Conservation (phyloP, 2,797 vertebrate species). For the Gorsachius magnificus region DNA sequence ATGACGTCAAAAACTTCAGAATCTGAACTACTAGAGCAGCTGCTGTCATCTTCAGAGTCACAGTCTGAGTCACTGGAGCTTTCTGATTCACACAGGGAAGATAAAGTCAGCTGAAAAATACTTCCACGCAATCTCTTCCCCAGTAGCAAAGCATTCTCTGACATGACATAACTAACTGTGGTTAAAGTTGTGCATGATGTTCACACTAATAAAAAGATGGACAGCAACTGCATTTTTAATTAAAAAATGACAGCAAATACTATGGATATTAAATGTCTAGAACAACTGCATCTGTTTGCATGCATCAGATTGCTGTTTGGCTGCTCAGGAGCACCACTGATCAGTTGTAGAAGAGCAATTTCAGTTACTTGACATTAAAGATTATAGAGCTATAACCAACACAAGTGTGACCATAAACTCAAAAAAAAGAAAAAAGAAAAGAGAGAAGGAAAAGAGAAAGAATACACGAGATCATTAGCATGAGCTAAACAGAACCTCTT, state of each 20-base stretch:
- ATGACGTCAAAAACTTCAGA: conserved; percentile 97
- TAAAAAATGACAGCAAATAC: background rate
- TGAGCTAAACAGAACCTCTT: background rate
- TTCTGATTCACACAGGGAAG: conserved; percentile 66
- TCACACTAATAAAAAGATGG: background rate
- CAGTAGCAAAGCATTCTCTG: background rate
- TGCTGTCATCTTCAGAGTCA: conserved; percentile 91
- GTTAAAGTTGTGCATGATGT: background rate
- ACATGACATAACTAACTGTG: background rate
- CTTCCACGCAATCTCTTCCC: background rate
- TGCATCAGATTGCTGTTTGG: background rate
- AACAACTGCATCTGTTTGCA: background rate
- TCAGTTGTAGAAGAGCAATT: background rate
- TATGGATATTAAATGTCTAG: background rate
- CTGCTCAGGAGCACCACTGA: background rate
- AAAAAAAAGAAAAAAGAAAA: background rate
- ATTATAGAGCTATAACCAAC: background rate
- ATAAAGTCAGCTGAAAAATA: background rate
- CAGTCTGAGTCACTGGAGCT: conserved; percentile 95
- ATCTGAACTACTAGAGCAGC: conserved; percentile 92
- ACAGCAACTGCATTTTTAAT: background rate
- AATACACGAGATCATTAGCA: background rate
- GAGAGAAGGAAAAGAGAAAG: background rate
- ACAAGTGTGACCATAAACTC: background rate
- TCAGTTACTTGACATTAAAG: background rate